Base-by-base conservation (phyloP, 2,113 vertebrate genomes). In the Esox niger region DNA sequence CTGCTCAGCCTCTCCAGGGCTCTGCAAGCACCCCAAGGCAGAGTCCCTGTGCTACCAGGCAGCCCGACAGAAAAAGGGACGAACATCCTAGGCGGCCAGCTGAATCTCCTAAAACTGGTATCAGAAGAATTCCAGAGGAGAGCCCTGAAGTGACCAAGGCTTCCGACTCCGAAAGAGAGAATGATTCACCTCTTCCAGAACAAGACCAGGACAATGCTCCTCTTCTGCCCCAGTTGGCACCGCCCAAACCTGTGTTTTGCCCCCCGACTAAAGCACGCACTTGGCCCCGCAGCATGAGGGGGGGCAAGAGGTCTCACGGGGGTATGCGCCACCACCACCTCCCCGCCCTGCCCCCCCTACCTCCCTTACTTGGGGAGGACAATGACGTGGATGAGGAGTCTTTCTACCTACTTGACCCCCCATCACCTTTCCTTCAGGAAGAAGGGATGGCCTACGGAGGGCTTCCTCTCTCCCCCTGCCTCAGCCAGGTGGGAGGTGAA, bases 401-500 rank as follows among this genome's bases (percentile, higher is more conserved):
- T 0, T 71, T 91, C 60, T 91, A 89, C 74, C 84, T 92, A 7
- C 71, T 92, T 27, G 91, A 91, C 70, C 91, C 90, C 7, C 91
- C 91, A 5, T 92, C 91, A 62, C 90, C 91, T 21, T 93, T 92
- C 71, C 75, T 92, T 38, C 88, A 83, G 62, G 91, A 91, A 23
- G 82, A 87, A 4, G 82, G 63, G 11, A 63, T 86, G 11, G 32
- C 70, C 5, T 90, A 91, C 21, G 82, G 84, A 4, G 91, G 89
- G 2, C 76, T 92, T 13, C 90, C 91, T 64, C 91, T 97, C 1
- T 97, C 96, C 2, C 96, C 97, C 10, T 98, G 95, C 80, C 80
- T 98, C 63, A 97, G 95, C 47, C 95, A 96, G 33, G 95, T 98
- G 70, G 92, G 77, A 79, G 92, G 86, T 83, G 94, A 90, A 61